Percentiles rank a stretch among this genome's conserved stretches.
Evolutionary conservation across 2,113 vertebrate species (phyloP).

Genomic region (Dissostichus mawsoni): DNA sequence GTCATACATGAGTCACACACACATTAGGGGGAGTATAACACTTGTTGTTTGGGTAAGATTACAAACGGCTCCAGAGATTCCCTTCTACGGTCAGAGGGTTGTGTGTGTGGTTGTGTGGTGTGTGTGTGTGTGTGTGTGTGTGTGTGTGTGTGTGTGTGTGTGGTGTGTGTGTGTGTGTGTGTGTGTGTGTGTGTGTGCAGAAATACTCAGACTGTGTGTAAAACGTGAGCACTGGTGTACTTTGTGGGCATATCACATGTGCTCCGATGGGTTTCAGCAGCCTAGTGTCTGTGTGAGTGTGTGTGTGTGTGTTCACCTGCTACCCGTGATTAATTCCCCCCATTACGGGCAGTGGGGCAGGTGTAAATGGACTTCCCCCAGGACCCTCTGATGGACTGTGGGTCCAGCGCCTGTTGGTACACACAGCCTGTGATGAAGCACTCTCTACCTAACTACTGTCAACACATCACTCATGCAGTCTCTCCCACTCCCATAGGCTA

Average conservation of each 20-base stretch:
- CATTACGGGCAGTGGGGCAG: constrained; percentile 49
- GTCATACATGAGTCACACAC: constrained; percentile 68
- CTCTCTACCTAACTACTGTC: constrained; percentile 43
- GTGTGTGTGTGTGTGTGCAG: constrained; percentile 12
- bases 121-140: too few relatives aligned
- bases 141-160: not conserved
- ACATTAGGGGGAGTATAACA: constrained; percentile 49
- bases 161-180: too few relatives aligned
- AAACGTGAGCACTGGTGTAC: constrained; percentile 22
- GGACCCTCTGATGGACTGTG: constrained; percentile 35
- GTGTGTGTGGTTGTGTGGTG: too few relatives aligned
- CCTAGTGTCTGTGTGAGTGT: constrained; percentile 15
- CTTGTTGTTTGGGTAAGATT: constrained; percentile 60
- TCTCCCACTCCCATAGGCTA: constrained; percentile 14
- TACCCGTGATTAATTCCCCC: constrained; percentile 64
- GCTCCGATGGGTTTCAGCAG: not conserved
- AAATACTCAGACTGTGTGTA: constrained; percentile 31
- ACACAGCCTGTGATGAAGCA: constrained; percentile 45
- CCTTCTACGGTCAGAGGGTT: constrained; percentile 39
- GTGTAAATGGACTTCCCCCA: constrained; percentile 36
- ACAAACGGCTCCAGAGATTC: constrained; percentile 51
- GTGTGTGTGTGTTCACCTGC: constrained; percentile 58
- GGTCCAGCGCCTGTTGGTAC: constrained; percentile 20
- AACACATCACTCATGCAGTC: constrained; percentile 60
- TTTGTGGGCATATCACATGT: constrained; percentile 36